Evolutionary conservation across 2,888 invertebrate species (phyloP).

Genomic region (Polyommatus icarus): DNA sequence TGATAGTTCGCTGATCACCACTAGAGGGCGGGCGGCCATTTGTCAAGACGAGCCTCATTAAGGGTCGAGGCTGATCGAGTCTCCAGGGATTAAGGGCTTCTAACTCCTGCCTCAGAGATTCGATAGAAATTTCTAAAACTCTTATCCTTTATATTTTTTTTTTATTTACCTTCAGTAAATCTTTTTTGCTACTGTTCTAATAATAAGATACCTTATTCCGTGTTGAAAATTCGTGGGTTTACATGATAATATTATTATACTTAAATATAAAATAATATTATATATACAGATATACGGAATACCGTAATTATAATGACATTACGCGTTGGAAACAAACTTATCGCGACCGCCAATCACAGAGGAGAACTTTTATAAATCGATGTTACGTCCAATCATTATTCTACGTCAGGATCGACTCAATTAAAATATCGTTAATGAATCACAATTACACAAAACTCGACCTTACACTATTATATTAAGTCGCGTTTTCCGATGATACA

Average conservation of each 20-base stretch:
- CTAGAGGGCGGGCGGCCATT: constrained; percentile 73
- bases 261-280: not conserved
- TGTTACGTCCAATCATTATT: constrained; percentile 80
- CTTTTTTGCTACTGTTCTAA: not conserved
- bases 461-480: constrained; percentile 54
- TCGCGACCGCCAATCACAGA: constrained; percentile 78
- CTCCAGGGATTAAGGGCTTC: constrained; percentile 65
- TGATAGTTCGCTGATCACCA: constrained; percentile 68
- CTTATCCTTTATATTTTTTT: not conserved
- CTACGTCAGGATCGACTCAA: constrained; percentile 79
- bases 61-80: constrained; percentile 67
- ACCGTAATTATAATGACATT: constrained; percentile 74
- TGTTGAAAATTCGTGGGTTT: not conserved
- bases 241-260: not conserved
- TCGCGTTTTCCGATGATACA: constrained; percentile 48
- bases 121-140: constrained; percentile 33
- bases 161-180: not conserved
- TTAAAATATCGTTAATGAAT: constrained; percentile 79
- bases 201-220: not conserved
- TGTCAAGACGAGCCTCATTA: constrained; percentile 71
- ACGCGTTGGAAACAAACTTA: constrained; percentile 75
- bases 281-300: constrained; percentile 50
- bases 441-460: constrained; percentile 56
- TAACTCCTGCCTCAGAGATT: constrained; percentile 53
- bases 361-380: constrained; percentile 80